A percentile compares a stretch with the other conserved stretches of the same genome.
Conservation (phyloP, 1,140 invertebrate genomes). For the Parasteatoda tepidariorum region DNA sequence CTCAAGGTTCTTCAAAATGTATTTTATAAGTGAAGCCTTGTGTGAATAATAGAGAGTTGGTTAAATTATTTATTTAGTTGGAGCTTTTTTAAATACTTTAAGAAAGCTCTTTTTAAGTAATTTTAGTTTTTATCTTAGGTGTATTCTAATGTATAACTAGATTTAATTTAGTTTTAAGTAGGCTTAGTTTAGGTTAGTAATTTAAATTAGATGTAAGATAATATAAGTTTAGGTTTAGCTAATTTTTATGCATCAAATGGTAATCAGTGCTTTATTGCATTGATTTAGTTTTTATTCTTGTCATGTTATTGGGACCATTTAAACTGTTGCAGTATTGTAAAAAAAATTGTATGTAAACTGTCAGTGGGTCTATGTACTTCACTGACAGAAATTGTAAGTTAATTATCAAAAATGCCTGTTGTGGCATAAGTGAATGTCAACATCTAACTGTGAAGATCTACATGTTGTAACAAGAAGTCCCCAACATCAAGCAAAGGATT, state of each 20-base stretch:
- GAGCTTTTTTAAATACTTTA: background rate
- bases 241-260: constrained; percentile 56
- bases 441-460: too few relatives aligned
- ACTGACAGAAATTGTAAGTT: constrained; percentile 37
- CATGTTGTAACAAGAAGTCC: too few relatives aligned
- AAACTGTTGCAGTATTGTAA: constrained; percentile 58
- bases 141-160: background rate
- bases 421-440: too few relatives aligned
- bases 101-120: background rate
- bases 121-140: constrained; percentile 5
- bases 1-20: too few relatives aligned
- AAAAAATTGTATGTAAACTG: constrained; percentile 18
- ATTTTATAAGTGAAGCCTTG: too few relatives aligned
- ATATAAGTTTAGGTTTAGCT: constrained; percentile 5
- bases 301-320: constrained; percentile 61
- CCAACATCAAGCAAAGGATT: too few relatives aligned
- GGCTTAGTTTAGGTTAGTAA: constrained; percentile 30
- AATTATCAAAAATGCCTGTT: background rate
- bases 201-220: constrained; percentile 1
- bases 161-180: constrained; percentile 27
- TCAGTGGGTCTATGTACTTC: constrained; percentile 12
- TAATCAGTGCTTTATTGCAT: constrained; percentile 25
- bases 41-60: background rate
- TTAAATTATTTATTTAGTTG: background rate
- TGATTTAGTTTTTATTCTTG: constrained; percentile 19